Conservation (phyloP, 2,113 vertebrate species). For the Pseudorectes ferrugineus region DNA sequence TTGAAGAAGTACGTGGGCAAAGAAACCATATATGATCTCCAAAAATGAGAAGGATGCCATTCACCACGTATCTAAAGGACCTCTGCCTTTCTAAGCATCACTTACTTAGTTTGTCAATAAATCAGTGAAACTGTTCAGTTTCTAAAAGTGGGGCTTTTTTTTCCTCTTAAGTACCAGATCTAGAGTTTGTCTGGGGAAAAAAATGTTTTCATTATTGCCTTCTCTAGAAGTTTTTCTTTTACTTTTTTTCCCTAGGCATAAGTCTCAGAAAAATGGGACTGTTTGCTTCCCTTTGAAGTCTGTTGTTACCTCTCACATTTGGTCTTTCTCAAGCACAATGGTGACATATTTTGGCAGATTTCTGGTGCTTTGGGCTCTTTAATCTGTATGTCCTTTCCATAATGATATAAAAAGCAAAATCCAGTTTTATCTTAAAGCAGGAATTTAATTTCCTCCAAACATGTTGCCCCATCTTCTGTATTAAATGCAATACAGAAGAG, state of each 20-base stretch:
- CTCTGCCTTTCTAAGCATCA: neutral
- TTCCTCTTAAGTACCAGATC: neutral
- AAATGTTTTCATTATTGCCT: neutral
- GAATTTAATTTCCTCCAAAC: neutral
- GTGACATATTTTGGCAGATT: neutral
- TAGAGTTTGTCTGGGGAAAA: neutral
- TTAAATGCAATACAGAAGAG: neutral
- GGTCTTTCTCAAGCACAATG: neutral
- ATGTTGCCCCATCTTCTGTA: neutral
- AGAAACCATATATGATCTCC: neutral
- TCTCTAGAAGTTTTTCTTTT: neutral
- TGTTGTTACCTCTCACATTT: neutral
- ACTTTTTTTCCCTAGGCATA: neutral
- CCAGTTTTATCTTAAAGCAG: neutral
- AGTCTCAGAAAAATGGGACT: neutral
- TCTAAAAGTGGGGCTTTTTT: neutral
- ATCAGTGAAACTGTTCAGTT: neutral
- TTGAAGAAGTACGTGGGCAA: neutral
- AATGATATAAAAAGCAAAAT: neutral
- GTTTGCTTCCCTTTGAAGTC: neutral
- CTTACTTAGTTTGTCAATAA: neutral
- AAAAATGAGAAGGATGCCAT: neutral
- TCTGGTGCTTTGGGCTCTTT: neutral
- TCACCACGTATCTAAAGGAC: neutral
- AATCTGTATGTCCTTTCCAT: neutral